Evolutionary conservation across 2,113 vertebrate species (phyloP).

Genomic region (Perccottus glenii): DNA sequence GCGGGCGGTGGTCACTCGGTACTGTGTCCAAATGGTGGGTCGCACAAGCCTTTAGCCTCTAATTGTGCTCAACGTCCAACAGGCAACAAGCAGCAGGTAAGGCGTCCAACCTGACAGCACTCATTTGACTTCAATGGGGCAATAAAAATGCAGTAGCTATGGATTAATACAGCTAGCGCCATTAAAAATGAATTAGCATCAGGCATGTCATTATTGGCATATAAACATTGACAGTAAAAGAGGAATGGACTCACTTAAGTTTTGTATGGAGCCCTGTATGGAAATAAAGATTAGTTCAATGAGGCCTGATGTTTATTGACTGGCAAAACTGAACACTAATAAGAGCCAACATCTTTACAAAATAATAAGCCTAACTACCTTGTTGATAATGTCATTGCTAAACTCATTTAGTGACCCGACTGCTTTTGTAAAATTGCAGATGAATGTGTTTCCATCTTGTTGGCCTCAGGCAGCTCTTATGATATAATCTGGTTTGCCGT

Average conservation of each 20-base stretch:
- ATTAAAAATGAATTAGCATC: constrained; percentile 10
- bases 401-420: too few species aligned
- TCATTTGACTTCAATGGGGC: background rate
- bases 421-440: too few species aligned
- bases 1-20: constrained; percentile 13
- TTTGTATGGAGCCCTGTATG: too few species aligned
- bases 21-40: background rate
- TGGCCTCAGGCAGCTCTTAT: background rate
- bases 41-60: constrained; percentile 16
- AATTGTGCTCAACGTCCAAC: constrained; percentile 28
- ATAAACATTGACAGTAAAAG: constrained; percentile 2
- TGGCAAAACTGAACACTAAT: too few species aligned
- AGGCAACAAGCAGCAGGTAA: constrained; percentile 4
- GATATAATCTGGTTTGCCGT: constrained; percentile 12
- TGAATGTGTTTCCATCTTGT: background rate
- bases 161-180: constrained; percentile 6
- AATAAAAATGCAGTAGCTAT: constrained; percentile 7
- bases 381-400: too few species aligned
- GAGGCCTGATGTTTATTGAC: too few species aligned
- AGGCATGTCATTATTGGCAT: constrained; percentile 5
- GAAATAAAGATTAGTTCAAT: too few species aligned
- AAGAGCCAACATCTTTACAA: too few species aligned
- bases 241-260: background rate
- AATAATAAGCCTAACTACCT: too few species aligned
- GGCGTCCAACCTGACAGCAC: background rate